Evolutionary conservation across 2,797 vertebrate species (phyloP).

Genomic region (Lophius americanus): DNA sequence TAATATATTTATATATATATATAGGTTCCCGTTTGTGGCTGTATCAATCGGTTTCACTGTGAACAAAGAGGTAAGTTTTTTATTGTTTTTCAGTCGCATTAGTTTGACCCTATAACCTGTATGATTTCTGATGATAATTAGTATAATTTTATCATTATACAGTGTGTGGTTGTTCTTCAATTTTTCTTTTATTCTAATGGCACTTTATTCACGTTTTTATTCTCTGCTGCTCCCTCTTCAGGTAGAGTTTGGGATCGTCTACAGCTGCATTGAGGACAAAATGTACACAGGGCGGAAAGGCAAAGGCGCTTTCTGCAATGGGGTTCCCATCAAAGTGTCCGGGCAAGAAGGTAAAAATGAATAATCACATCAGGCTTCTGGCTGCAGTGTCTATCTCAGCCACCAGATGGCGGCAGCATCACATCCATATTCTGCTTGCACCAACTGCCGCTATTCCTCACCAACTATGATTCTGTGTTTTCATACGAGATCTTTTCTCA

Average conservation of each 20-base stretch:
- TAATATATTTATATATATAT: neutral
- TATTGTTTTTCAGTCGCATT: conserved; percentile 21
- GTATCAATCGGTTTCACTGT: conserved; percentile 94
- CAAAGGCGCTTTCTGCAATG: conserved; percentile 92
- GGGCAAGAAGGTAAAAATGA: conserved; percentile 83
- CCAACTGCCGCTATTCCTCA: neutral
- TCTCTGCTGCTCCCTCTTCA: conserved; percentile 57
- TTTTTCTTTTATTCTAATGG: conserved; percentile 32
- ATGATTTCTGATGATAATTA: conserved; percentile 4
- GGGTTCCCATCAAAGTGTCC: conserved; percentile 88
- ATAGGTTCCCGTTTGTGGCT: conserved; percentile 93
- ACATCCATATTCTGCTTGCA: neutral
- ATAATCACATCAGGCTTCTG: neutral
- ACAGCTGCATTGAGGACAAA: conserved; percentile 94
- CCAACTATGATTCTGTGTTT: neutral
- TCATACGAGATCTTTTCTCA: neutral
- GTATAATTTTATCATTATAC: neutral
- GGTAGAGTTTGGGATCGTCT: conserved; percentile 95
- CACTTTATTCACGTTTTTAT: conserved; percentile 19
- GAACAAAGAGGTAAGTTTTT: conserved; percentile 87
- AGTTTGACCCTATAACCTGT: conserved; percentile 20
- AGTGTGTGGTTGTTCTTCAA: conserved; percentile 24
- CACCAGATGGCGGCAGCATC: conserved; percentile 60
- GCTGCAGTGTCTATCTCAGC: conserved; percentile 27
- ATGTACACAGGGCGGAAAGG: conserved; percentile 92